These are phyloP conservation scores for Chrysemys picta DNA, from an alignment of 2,113 vertebrate species.

Conservation along the genomic window DNA sequence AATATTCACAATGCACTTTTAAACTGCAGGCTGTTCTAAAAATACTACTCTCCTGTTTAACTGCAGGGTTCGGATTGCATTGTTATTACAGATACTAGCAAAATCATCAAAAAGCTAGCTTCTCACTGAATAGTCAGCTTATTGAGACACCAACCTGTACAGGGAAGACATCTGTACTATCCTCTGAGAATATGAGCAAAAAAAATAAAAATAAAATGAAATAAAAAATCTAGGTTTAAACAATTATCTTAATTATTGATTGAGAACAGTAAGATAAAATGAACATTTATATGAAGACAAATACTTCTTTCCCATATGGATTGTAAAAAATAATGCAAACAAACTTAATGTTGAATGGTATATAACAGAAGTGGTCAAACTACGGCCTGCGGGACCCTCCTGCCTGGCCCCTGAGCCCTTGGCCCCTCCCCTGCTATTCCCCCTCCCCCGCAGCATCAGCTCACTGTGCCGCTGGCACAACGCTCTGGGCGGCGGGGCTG, in stretches of 20 bases:
- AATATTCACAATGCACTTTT: conserved; percentile 84
- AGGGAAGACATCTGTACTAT: conserved; percentile 75
- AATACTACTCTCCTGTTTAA: conserved; percentile 77
- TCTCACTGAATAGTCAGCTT: conserved; percentile 70
- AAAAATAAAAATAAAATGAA: background rate
- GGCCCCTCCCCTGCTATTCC: too few relatives aligned
- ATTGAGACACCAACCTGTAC: conserved; percentile 72
- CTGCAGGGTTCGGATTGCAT: conserved; percentile 68
- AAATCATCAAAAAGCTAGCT: conserved; percentile 73
- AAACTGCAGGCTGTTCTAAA: conserved; percentile 77
- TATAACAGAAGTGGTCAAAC: conserved; percentile 28
- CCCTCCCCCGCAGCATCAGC: too few relatives aligned
- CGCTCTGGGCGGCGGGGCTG: too few relatives aligned
- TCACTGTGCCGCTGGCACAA: too few relatives aligned
- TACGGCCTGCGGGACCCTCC: too few relatives aligned
- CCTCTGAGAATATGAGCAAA: conserved; percentile 63
- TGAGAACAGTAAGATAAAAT: conserved; percentile 27
- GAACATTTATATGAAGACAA: conserved; percentile 33
- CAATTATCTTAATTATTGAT: conserved; percentile 70
- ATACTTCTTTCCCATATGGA: conserved; percentile 37
- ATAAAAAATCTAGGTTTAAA: conserved; percentile 43
- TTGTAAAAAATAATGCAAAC: conserved; percentile 68
- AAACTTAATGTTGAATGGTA: conserved; percentile 55
- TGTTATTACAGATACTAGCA: conserved; percentile 65
- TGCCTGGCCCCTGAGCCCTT: too few relatives aligned